Percentiles rank a stretch among this genome's conserved stretches.
Conservation (phyloP, 2,888 invertebrate species). For the Imbricaverruca yamaguchii region DNA sequence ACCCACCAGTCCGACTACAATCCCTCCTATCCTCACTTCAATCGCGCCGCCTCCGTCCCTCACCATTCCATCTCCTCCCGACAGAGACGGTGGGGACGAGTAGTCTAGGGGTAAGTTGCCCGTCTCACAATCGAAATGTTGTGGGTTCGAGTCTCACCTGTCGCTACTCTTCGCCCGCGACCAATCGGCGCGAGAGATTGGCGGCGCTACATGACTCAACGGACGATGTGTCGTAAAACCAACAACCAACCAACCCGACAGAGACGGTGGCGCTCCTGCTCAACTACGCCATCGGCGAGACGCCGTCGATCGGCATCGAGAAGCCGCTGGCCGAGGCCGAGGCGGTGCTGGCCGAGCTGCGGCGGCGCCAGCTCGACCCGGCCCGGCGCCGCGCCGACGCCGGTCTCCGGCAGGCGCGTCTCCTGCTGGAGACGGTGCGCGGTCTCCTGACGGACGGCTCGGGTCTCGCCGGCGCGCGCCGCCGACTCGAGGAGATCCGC, state of each 20-base stretch:
- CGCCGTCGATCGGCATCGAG: slow-evolving; percentile 37
- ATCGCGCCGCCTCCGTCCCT: no score
- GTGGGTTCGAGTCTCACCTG: no score
- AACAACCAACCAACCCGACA: no score
- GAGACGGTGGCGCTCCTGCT: slow-evolving; percentile 36
- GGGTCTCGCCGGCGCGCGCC: slow-evolving; percentile 30
- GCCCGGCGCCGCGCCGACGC: slow-evolving; percentile 34
- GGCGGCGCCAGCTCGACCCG: slow-evolving; percentile 38
- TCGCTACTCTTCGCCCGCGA: no score
- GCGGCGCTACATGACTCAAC: no score
- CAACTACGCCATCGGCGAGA: slow-evolving; percentile 37
- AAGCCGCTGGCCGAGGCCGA: slow-evolving; percentile 41
- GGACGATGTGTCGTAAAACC: no score
- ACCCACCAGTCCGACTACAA: no score
- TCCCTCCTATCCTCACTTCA: no score
- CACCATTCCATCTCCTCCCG: no score
- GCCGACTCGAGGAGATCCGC: slow-evolving; percentile 29
- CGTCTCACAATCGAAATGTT: no score
- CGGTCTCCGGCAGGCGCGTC: slow-evolving; percentile 33
- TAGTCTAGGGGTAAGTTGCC: no score
- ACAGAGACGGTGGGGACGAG: slow-evolving; percentile 37
- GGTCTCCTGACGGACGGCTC: slow-evolving; percentile 33
- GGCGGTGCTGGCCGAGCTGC: slow-evolving; percentile 39
- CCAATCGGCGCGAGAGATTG: no score
- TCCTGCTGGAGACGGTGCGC: slow-evolving; percentile 35